A percentile compares a stretch with the other conserved stretches of the same genome.
Conservation (phyloP, 2,113 vertebrate genomes). For the Megaceryle maxima region DNA sequence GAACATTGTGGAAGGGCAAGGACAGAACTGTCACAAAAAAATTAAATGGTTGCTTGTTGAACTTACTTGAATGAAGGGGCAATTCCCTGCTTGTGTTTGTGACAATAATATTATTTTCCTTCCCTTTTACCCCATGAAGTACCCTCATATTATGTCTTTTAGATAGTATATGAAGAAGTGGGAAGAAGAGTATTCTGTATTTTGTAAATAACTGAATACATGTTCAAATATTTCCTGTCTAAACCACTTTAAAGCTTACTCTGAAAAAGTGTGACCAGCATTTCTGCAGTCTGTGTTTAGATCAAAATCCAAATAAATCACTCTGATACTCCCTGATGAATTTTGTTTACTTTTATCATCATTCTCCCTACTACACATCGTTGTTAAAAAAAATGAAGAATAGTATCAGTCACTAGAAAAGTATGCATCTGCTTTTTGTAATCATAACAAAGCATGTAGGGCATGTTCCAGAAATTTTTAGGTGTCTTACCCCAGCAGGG, state of each 20-base stretch:
- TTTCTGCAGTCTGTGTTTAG: not conserved
- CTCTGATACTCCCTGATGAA: not conserved
- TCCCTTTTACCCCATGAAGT: not conserved
- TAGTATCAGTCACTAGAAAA: constrained; percentile 1
- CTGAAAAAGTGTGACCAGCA: not conserved
- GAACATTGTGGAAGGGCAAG: not conserved
- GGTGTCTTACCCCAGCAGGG: not conserved
- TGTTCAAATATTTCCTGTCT: not conserved
- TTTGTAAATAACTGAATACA: not conserved
- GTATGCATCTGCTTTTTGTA: constrained; percentile 35
- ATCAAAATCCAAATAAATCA: not conserved
- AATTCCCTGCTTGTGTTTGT: not conserved
- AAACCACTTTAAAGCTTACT: not conserved
- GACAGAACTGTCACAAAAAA: not conserved
- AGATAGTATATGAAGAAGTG: not conserved
- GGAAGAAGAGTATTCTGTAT: not conserved
- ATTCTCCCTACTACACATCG: not conserved
- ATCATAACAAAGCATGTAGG: constrained; percentile 6
- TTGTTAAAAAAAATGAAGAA: not conserved
- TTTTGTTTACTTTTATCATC: not conserved
- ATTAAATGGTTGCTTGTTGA: not conserved
- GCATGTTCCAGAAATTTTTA: not conserved
- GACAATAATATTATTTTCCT: not conserved
- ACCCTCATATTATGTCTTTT: not conserved
- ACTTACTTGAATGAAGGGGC: not conserved